A percentile compares a stretch with the other conserved stretches of the same genome.
phyloP scores from a whole-genome alignment of 1,140 invertebrate genomes.

The Hylaeus volcanicus region DNA sequence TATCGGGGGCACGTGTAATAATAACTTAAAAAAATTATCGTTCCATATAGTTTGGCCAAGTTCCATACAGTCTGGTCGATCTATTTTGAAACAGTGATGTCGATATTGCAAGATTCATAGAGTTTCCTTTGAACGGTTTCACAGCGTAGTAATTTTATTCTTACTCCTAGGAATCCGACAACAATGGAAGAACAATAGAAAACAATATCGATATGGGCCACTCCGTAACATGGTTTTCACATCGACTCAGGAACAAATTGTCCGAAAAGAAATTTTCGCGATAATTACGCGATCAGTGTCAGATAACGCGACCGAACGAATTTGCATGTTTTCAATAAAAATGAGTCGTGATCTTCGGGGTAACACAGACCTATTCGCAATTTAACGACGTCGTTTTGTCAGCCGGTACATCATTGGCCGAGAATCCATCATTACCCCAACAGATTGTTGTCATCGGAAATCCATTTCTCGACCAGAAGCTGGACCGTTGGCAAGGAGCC shows the following conservation, averaged over 20 bases:
- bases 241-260: constrained; percentile 4
- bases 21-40: too few species aligned
- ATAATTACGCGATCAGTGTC: neutral
- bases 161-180: neutral
- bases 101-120: too few species aligned
- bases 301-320: neutral
- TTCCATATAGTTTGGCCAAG: too few species aligned
- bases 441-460: constrained; percentile 15
- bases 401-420: too few species aligned
- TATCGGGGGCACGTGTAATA: too few species aligned
- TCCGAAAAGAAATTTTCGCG: constrained; percentile 10
- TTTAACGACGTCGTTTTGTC: neutral
- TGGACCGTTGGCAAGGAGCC: constrained; percentile 1
- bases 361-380: neutral
- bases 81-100: too few species aligned
- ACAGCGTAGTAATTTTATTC: neutral
- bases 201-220: too few species aligned
- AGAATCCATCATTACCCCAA: neutral
- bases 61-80: too few species aligned
- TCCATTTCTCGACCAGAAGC: neutral
- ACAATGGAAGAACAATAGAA: neutral
- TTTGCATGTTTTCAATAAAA: neutral
- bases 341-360: too few species aligned
- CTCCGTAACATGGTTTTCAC: constrained; percentile 7
- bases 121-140: neutral